A percentile compares a stretch with the other conserved stretches of the same genome.
Conservation (phyloP, 2,113 vertebrate species). For the Carlito syrichta region DNA sequence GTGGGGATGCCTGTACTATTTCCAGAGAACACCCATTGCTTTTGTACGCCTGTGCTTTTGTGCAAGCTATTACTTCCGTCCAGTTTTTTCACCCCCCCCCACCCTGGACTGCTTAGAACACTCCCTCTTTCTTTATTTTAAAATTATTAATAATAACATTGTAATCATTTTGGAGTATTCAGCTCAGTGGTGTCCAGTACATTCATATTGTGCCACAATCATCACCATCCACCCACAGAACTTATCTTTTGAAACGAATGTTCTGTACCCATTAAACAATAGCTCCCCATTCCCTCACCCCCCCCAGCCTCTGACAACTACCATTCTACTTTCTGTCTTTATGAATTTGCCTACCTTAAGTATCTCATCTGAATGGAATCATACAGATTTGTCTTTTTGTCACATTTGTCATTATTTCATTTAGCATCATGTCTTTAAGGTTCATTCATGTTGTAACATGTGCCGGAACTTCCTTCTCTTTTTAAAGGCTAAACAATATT, state of each 20-base stretch:
- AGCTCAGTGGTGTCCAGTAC: neutral
- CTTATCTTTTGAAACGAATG: neutral
- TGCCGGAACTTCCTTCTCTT: neutral
- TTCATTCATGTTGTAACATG: neutral
- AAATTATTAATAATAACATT: neutral
- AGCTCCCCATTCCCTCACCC: neutral
- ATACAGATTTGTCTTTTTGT: neutral
- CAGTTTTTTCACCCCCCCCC: neutral
- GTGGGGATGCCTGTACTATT: neutral
- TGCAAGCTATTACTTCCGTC: neutral
- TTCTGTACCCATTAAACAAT: neutral
- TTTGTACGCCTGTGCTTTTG: neutral
- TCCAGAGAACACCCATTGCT: neutral
- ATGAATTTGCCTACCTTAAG: neutral
- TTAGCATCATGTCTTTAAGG: neutral
- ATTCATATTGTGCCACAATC: neutral
- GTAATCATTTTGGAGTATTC: neutral
- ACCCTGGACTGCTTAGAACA: neutral
- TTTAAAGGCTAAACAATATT: neutral
- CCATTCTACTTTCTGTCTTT: neutral
- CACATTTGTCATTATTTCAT: neutral
- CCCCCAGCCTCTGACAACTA: neutral
- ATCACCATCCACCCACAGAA: neutral
- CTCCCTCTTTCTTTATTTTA: neutral
- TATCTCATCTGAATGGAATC: neutral